A percentile compares a stretch with the other conserved stretches of the same genome.
Evolutionary conservation across 2,797 vertebrate genomes (phyloP).

Genomic region (Tragopan temminckii): DNA sequence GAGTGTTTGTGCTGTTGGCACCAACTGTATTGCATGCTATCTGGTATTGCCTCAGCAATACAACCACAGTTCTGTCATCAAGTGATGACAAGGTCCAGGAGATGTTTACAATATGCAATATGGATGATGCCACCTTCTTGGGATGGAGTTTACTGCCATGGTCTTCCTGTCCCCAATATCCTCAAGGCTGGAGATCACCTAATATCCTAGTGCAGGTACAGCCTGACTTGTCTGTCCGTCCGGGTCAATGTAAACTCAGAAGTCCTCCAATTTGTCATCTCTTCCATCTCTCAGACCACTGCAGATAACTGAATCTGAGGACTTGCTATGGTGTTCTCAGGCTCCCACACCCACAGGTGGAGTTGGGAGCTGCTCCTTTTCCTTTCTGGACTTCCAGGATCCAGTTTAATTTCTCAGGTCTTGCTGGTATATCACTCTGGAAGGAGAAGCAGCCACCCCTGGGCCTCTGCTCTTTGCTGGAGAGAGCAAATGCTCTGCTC

Average conservation of each 20-base stretch:
- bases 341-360: not conserved
- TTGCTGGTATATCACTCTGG: not conserved
- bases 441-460: not conserved
- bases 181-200: not conserved
- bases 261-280: not conserved
- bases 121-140: not conserved
- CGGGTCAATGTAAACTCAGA: not conserved
- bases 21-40: not conserved
- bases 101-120: not conserved
- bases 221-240: fast-evolving
- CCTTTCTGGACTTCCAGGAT: not conserved
- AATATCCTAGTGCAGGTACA: not conserved
- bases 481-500: not conserved
- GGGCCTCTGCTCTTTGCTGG: not conserved
- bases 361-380: not conserved
- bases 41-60: not conserved
- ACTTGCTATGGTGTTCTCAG: not conserved
- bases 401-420: conserved; percentile 3
- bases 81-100: not conserved
- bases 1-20: not conserved
- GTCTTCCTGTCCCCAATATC: not conserved
- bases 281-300: not conserved
- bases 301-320: not conserved
- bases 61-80: not conserved
- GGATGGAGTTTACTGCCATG: not conserved